phyloP scores from a whole-genome alignment of 2,888 invertebrate species.

The Drosophila gaucha region DNA sequence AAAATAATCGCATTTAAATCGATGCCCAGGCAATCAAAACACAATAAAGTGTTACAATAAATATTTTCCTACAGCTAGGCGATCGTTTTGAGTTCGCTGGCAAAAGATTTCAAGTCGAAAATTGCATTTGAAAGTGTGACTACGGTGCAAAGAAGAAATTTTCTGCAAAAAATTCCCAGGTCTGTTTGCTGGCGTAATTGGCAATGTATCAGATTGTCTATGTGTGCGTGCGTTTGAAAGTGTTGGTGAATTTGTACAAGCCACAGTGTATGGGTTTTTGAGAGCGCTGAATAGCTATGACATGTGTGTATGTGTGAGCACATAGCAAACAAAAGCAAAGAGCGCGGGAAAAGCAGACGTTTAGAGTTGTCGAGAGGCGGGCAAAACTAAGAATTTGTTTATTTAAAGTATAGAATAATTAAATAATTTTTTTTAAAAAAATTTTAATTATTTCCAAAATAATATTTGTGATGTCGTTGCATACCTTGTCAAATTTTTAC shows the following conservation, averaged over 20 bases:
- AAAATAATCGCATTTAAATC: slow-evolving; percentile 61
- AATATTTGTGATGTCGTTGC: neutral
- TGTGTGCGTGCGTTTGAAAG: slow-evolving; percentile 35
- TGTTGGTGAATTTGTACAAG: slow-evolving; percentile 25
- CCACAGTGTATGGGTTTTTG: slow-evolving; percentile 30
- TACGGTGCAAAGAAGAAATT: slow-evolving; percentile 66
- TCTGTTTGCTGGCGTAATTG: slow-evolving; percentile 77
- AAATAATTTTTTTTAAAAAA: neutral
- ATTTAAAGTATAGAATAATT: neutral
- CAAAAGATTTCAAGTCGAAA: slow-evolving; percentile 56
- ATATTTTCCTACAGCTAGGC: slow-evolving; percentile 49
- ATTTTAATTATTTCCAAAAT: no score
- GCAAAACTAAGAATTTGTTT: neutral
- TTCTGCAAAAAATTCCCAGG: slow-evolving; percentile 79
- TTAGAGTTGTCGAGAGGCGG: slow-evolving; percentile 53
- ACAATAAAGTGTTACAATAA: slow-evolving; percentile 64
- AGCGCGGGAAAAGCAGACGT: slow-evolving; percentile 49
- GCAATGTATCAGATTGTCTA: slow-evolving; percentile 51
- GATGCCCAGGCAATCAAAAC: slow-evolving; percentile 62
- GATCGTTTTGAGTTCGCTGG: slow-evolving; percentile 52
- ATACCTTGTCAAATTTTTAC: neutral
- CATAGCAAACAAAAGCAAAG: slow-evolving; percentile 44
- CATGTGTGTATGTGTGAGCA: slow-evolving; percentile 24
- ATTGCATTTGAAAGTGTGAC: slow-evolving; percentile 68
- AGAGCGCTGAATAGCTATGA: slow-evolving; percentile 52